phyloP scores from a whole-genome alignment of 2,113 vertebrate genomes.

The Athene noctua region DNA sequence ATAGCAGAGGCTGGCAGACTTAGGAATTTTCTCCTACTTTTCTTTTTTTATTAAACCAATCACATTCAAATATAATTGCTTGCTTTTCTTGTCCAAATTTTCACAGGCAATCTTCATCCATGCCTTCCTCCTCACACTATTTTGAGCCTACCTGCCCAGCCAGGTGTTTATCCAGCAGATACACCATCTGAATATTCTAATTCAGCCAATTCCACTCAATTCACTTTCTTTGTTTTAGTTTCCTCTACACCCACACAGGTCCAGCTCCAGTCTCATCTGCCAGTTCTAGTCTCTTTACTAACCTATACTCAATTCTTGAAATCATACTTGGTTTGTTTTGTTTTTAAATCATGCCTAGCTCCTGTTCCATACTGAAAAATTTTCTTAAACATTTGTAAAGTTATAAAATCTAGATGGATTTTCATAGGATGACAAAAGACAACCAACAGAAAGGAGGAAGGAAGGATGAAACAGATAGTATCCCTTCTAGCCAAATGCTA shows the following conservation, averaged over 20 bases:
- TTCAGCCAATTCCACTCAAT: not conserved
- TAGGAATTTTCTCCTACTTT: not conserved
- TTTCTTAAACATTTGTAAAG: not conserved
- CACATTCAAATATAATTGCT: not conserved
- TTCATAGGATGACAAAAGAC: not conserved
- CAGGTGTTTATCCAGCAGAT: not conserved
- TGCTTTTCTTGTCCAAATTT: not conserved
- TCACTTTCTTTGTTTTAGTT: not conserved
- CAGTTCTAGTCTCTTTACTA: not conserved
- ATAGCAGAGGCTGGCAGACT: not conserved
- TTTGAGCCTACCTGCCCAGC: not conserved
- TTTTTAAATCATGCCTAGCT: not conserved
- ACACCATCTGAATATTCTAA: not conserved
- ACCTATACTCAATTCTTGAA: not conserved
- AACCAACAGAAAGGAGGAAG: not conserved
- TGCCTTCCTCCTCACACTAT: not conserved
- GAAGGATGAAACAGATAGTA: not conserved
- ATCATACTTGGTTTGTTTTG: not conserved
- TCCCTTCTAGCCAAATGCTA: not conserved
- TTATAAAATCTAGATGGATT: not conserved
- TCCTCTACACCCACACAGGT: not conserved
- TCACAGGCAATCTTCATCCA: not conserved
- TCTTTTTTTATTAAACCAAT: not conserved
- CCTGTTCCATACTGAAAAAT: not conserved
- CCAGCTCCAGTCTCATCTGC: not conserved